Conservation (phyloP, 2,797 vertebrate genomes). For the Amphiprion clarkii region DNA sequence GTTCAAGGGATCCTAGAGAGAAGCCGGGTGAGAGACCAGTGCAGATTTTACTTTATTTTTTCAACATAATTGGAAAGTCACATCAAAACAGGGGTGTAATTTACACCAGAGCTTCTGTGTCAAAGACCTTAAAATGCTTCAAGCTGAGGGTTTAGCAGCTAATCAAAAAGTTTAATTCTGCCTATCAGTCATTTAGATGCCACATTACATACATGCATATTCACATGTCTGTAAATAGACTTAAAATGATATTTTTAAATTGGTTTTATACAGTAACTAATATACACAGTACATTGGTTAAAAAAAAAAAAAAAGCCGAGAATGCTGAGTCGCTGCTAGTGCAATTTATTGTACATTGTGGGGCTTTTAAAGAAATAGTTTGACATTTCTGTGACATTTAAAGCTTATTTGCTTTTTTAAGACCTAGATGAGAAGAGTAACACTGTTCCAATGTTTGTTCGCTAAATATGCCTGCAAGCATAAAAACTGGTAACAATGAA, state of each 20-base stretch:
- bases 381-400: background rate
- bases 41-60: constrained; percentile 2
- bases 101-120: background rate
- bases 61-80: background rate
- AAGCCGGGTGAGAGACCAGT: background rate
- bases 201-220: background rate
- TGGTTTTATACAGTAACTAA: no score
- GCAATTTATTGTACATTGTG: no score
- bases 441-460: background rate
- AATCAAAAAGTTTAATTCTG: background rate
- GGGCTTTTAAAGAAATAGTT: no score
- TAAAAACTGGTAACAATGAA: background rate
- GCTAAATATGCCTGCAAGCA: background rate
- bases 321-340: no score
- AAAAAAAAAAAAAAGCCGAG: no score
- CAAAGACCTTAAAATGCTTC: background rate
- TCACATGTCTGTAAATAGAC: background rate
- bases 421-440: background rate
- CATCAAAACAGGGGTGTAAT: background rate
- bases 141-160: background rate
- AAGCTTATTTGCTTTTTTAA: background rate
- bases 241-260: background rate
- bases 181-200: background rate
- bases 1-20: constrained; percentile 26
- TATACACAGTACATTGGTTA: no score